phyloP scores from a whole-genome alignment of 2,113 vertebrate genomes.

The Syngnathoides biaculeatus region DNA sequence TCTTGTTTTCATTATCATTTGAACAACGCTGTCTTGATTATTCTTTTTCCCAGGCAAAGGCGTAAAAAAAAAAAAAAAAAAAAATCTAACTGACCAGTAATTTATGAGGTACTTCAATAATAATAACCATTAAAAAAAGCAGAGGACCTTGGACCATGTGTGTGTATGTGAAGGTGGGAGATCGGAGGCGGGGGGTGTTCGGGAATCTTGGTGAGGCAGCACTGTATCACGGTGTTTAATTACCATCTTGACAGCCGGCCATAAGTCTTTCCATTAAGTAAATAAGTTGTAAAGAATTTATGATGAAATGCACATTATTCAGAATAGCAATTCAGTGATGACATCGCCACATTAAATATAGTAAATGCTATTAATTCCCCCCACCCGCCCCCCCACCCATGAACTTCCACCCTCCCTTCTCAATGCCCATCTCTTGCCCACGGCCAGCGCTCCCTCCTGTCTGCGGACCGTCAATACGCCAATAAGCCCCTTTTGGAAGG shows the following conservation, averaged over 20 bases:
- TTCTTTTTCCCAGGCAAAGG: conserved; percentile 54
- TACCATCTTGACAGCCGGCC: conserved; percentile 83
- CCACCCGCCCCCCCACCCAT: too few relatives aligned
- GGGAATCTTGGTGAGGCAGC: conserved; percentile 71
- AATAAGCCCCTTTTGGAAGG: conserved; percentile 78
- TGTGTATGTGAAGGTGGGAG: conserved; percentile 23
- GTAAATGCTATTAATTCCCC: conserved; percentile 87
- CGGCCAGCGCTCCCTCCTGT: conserved; percentile 16
- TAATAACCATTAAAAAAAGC: conserved; percentile 77
- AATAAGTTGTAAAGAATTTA: conserved; percentile 97
- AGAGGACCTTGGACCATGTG: conserved; percentile 38
- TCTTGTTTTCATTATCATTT: conserved; percentile 41
- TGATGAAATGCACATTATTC: conserved; percentile 96
- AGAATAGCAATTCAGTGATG: conserved; percentile 90
- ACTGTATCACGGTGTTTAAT: conserved; percentile 90
- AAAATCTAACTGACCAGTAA: conserved; percentile 72
- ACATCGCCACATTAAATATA: conserved; percentile 97
- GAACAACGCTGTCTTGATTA: conserved; percentile 45
- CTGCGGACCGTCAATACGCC: conserved; percentile 96
- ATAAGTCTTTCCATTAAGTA: conserved; percentile 98
- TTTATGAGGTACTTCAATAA: conserved; percentile 72
- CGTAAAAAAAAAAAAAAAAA: conserved; percentile 67
- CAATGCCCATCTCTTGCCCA: conserved; percentile 30
- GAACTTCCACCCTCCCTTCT: conserved; percentile 24
- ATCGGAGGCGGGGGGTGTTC: conserved; percentile 30